Evolutionary conservation across 2,888 invertebrate genomes (phyloP), one percentile per base, ranked within the genome.

Genomic region (Euzophera pinguis): DNA sequence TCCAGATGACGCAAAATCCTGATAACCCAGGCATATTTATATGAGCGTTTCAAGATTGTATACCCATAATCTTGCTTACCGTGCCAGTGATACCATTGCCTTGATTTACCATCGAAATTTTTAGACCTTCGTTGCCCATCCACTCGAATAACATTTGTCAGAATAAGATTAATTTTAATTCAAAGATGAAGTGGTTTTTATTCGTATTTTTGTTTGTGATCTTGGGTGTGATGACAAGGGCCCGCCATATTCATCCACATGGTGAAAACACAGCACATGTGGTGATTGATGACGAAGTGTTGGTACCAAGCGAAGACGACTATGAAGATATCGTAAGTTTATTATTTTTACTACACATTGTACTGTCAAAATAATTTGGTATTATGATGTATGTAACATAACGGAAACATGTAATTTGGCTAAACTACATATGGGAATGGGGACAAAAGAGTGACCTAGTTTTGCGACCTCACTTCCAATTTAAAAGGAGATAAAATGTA

Each of bases 231-330:
- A 49, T 73, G 27, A 61, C 54, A 1, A 58, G 67, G 39, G 67
- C 73, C 3, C 78, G 73, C 54, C 79, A 84, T 55, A 51, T 80
- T 2, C 79, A 81, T 47, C 81, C 77, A 1, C 56, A 60, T 32
- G 27, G 37, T n/a, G 65, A 62, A 47, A 64, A 60, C 45, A 54
- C 62, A 1, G 53, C 67, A 6, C 57, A 59, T 3, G 37, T 52
- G 12, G 62, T 57, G 43, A 63, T 63, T 34, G 54, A 35, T 17
- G 58, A 47, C 29, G 16, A 38, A n/a, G 60, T 47, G 10, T 22
- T 22, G 22, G 52, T 34, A n/a, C 57, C 43, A 8, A 55, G 47
- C 13, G 59, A 61, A 32, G 53, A 58, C 0, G 47, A 58, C 0
- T 57, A 51, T 14, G 55, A 55, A 10, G 65, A 71, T 29, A 57